Conservation (phyloP, 2,888 invertebrate genomes). For the Hartigia nigra region DNA sequence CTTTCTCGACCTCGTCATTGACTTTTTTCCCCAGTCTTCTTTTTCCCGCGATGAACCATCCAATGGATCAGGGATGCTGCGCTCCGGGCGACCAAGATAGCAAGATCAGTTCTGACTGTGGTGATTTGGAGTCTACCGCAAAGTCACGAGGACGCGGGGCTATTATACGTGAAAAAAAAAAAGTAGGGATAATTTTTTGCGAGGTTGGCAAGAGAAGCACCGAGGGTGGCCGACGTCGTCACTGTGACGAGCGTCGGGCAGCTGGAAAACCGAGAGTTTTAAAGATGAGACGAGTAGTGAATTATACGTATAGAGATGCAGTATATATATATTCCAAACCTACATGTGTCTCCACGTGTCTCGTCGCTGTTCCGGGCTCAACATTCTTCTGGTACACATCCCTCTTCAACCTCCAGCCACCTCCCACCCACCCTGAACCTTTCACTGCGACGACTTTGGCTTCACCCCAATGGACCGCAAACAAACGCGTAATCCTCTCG, state of each 20-base stretch:
- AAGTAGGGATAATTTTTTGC: conserved; percentile 1
- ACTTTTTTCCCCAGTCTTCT: too few species aligned
- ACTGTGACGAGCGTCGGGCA: conserved; percentile 63
- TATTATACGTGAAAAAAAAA: conserved; percentile 43
- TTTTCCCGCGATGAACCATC: not conserved
- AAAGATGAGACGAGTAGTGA: conserved; percentile 21
- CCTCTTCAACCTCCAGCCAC: conserved; percentile 4
- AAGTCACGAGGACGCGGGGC: conserved; percentile 19
- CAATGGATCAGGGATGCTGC: not conserved
- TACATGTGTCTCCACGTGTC: conserved; percentile 62
- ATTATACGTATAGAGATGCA: conserved; percentile 28
- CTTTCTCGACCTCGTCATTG: too few species aligned
- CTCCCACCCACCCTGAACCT: conserved; percentile 23
- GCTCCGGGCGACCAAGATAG: not conserved
- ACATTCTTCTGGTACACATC: conserved; percentile 48
- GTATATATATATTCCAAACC: conserved; percentile 44
- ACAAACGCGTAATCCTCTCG: conserved; percentile 59
- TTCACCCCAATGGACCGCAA: conserved; percentile 34
- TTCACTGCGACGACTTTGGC: conserved; percentile 21
- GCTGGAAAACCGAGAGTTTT: conserved; percentile 55
- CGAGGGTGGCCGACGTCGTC: conserved; percentile 60
- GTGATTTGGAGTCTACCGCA: not conserved
- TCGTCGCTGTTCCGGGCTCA: conserved; percentile 54
- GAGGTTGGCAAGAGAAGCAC: conserved; percentile 27
- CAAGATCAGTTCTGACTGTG: not conserved